A percentile compares a stretch with the other conserved stretches of the same genome.
These are phyloP conservation scores for Gasteruption jaculator DNA, from an alignment of 2,888 invertebrate species.

Conservation along the genomic window DNA sequence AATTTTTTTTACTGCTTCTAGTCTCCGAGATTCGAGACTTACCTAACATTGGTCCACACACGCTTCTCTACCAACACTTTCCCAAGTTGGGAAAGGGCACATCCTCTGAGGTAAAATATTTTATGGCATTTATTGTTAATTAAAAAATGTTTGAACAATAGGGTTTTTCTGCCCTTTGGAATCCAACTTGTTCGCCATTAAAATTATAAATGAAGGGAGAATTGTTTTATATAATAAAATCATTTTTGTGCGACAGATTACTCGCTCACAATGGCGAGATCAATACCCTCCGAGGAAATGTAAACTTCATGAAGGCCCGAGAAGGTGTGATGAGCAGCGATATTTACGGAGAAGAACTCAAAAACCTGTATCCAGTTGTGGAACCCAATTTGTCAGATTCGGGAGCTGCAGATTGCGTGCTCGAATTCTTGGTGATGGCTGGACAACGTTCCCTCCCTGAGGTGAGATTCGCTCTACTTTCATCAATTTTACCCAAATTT, in stretches of 20 bases:
- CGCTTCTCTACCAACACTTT: constrained; percentile 99
- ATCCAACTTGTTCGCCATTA: not conserved
- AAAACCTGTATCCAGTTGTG: constrained; percentile 92
- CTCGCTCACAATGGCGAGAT: constrained; percentile 99
- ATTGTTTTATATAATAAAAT: constrained; percentile 2
- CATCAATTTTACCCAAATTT: no score
- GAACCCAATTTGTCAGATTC: constrained; percentile 98
- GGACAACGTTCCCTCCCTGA: constrained; percentile 90
- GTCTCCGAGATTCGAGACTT: constrained; percentile 85
- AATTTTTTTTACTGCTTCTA: constrained; percentile 47
- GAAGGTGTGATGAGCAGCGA: constrained; percentile 95
- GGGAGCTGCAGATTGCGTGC: constrained; percentile 94
- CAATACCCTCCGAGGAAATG: constrained; percentile 96
- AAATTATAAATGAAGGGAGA: no score
- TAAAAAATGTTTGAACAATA: not conserved
- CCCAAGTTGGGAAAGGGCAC: constrained; percentile 98
- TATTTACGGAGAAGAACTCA: constrained; percentile 76
- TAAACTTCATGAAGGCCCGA: constrained; percentile 97
- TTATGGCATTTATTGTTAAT: constrained; percentile 1
- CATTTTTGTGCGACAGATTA: constrained; percentile 61
- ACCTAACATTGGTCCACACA: constrained; percentile 94
- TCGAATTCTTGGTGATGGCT: constrained; percentile 93
- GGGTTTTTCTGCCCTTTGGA: not conserved
- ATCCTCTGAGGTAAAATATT: constrained; percentile 77
- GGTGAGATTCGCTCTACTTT: constrained; percentile 48